Evolutionary conservation across 1,140 invertebrate species (phyloP), one percentile per base, ranked within the genome.

Genomic region (Gerris buenoi): DNA sequence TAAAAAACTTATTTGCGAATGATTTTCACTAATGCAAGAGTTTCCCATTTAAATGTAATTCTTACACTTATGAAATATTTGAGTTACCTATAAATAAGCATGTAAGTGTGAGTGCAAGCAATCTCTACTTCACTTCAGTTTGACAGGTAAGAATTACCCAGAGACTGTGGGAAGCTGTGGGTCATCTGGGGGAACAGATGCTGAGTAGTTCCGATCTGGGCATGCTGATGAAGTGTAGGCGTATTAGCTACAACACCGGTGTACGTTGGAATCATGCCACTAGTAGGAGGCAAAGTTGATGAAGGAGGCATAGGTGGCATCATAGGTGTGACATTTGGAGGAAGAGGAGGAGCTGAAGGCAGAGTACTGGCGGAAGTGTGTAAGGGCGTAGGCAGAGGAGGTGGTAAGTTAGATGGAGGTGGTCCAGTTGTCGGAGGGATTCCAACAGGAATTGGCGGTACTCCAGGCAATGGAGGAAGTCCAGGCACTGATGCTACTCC

Each of bases 131-230:
- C n/a, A n/a, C n/a, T n/a, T n/a, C n/a, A n/a, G n/a, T n/a, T n/a
- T n/a, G n/a, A n/a, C n/a, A n/a, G n/a, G n/a, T n/a, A 10, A 46
- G 33, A 46, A 5, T 10, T 46, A 46, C 33, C 33, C 33, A 46
- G 5, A 46, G 33, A 18, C 5, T 46, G 18, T 46, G 33, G 5
- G 33, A 18, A 46, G 66, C 70, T 71, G 1, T 71, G 60, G 2
- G 73, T 70, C 23, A 71, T 70, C 46, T 68, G 67, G 0, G 74
- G 72, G 57, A 76, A 75, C n/a, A 75, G 72, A 70, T 75, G 74
- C 29, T 69, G 65, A 1, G 68, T 69, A 2, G 68, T 67, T 10
- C 68, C 68, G 18, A 69, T 63, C 23, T 69, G 46, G 10, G 68
- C 72, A 18, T 66, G 64, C 2, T 65, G 64, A 23, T 22, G 29